phyloP scores from a whole-genome alignment of 2,888 invertebrate species.

The Rapana venosa region DNA sequence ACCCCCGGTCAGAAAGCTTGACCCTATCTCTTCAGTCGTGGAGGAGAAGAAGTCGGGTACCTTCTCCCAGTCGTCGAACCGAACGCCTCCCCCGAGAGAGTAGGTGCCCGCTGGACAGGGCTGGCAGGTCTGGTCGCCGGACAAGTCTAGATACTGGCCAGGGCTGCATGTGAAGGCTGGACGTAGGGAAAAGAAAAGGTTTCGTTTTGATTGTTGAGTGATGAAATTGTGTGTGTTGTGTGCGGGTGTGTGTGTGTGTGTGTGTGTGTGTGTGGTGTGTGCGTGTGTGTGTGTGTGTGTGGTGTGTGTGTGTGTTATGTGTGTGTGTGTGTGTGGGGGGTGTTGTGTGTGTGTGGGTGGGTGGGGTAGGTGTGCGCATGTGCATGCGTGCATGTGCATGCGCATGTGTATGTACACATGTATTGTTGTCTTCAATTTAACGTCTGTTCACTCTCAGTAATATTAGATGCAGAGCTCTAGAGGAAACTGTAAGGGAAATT shows the following conservation, averaged over 20 bases:
- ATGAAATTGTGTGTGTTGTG: not conserved
- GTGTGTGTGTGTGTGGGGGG: not conserved
- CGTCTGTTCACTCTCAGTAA: too few relatives aligned
- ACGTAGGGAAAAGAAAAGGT: not conserved
- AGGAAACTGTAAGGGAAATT: too few relatives aligned
- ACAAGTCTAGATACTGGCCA: constrained; percentile 81
- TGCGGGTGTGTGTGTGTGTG: not conserved
- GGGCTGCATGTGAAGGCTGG: constrained; percentile 80
- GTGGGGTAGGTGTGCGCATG: not conserved
- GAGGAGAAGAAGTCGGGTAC: constrained; percentile 80
- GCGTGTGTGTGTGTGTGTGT: not conserved
- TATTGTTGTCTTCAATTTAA: not conserved
- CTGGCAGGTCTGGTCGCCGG: constrained; percentile 79
- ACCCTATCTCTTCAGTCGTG: constrained; percentile 63
- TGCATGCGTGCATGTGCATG: not conserved
- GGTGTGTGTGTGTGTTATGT: too few relatives aligned
- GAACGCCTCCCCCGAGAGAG: constrained; percentile 81
- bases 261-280: constrained; percentile 18
- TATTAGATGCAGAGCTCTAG: too few relatives aligned
- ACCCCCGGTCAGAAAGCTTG: constrained; percentile 22
- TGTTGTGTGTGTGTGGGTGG: not conserved
- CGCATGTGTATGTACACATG: not conserved
- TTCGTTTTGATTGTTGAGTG: too few relatives aligned
- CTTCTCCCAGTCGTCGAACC: constrained; percentile 81
- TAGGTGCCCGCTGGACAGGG: constrained; percentile 81